Conservation (phyloP, 2,888 invertebrate genomes). For the Leptothorax acervorum region DNA sequence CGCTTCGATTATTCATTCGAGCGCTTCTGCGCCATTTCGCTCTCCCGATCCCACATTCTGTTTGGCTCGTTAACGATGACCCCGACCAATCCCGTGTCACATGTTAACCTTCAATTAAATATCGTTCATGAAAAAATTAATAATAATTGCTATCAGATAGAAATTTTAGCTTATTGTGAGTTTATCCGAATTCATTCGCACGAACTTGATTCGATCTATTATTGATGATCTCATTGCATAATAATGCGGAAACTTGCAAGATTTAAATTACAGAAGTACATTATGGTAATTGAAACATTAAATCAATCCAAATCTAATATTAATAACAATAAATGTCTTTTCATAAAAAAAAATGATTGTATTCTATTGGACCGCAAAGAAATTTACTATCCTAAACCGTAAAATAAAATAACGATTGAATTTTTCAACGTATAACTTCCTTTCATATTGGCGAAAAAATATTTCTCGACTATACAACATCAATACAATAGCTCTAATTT, state of each 20-base stretch:
- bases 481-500: background rate
- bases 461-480: background rate
- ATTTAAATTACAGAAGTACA: conserved; percentile 4
- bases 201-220: background rate
- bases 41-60: background rate
- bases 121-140: background rate
- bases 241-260: background rate
- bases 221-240: background rate
- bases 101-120: conserved; percentile 31
- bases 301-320: background rate
- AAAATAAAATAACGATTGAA: background rate
- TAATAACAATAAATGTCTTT: conserved; percentile 6
- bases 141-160: background rate
- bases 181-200: background rate
- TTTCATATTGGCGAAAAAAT: background rate
- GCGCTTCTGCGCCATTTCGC: conserved; percentile 29
- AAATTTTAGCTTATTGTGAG: background rate
- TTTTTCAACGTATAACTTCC: background rate
- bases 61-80: conserved; percentile 39
- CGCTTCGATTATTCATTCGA: conserved; percentile 40
- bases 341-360: background rate
- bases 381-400: background rate
- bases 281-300: background rate
- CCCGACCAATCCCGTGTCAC: background rate
- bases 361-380: background rate